Evolutionary conservation across 2,797 vertebrate species (phyloP).

Genomic region (Falco naumanni): DNA sequence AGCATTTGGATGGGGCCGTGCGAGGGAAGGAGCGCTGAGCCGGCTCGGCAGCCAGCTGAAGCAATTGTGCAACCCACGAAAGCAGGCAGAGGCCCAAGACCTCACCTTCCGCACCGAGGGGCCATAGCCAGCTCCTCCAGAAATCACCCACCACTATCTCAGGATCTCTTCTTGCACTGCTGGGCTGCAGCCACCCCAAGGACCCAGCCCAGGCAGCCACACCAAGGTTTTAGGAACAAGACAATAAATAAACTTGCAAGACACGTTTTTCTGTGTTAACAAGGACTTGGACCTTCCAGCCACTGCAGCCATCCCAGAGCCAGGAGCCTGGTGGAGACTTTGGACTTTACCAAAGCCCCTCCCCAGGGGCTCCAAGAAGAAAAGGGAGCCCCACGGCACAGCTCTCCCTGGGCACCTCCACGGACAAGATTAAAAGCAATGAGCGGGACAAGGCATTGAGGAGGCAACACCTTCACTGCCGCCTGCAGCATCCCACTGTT

Average conservation of each 20-base stretch:
- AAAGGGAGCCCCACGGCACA: background rate
- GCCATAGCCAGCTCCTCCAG: background rate
- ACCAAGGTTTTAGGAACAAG: background rate
- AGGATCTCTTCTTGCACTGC: background rate
- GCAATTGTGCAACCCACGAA: background rate
- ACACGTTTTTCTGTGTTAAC: slow-evolving; percentile 41
- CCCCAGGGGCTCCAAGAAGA: background rate
- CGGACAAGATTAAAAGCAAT: background rate
- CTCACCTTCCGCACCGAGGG: background rate
- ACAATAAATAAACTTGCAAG: slow-evolving; percentile 23
- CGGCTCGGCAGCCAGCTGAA: background rate
- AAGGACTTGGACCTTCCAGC: slow-evolving; percentile 60
- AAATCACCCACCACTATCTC: background rate
- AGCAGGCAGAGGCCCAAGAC: background rate
- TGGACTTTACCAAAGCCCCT: slow-evolving; percentile 7
- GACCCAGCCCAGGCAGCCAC: background rate
- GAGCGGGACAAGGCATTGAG: fast-evolving
- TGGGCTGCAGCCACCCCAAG: background rate
- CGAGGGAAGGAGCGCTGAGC: background rate
- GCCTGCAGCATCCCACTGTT: background rate
- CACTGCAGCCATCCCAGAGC: background rate
- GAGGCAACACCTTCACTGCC: background rate
- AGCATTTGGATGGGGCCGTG: fast-evolving
- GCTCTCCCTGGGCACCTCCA: background rate
- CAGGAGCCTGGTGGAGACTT: background rate